phyloP scores from a whole-genome alignment of 2,113 vertebrate species.

The Gobiocypris rarus region DNA sequence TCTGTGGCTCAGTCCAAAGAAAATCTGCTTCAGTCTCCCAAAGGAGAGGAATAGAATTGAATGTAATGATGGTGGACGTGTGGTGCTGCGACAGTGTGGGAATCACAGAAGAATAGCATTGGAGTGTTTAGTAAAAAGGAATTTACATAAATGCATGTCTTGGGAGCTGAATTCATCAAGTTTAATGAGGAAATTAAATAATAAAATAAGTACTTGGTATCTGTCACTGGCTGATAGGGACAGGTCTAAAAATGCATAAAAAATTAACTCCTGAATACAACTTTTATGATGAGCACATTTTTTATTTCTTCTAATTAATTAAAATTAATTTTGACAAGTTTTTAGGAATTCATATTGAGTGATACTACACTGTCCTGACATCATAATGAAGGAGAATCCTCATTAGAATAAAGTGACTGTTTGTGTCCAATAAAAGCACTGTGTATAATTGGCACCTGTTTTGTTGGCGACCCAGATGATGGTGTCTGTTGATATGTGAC shows the following conservation, averaged over 20 bases:
- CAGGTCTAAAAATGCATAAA: background rate
- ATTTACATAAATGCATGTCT: background rate
- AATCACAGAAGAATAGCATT: background rate
- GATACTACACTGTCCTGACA: background rate
- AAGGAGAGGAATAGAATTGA: constrained; percentile 25
- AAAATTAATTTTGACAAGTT: background rate
- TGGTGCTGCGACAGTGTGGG: background rate
- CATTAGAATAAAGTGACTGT: background rate
- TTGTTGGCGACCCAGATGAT: constrained; percentile 98
- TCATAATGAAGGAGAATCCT: background rate
- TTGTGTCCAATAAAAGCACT: background rate
- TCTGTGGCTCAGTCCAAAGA: background rate
- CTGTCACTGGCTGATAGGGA: background rate
- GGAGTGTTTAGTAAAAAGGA: background rate
- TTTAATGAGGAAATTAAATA: background rate
- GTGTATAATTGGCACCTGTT: constrained; percentile 80
- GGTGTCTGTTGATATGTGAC: constrained; percentile 82
- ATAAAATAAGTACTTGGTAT: background rate
- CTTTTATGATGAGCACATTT: too few relatives aligned
- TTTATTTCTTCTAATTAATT: background rate
- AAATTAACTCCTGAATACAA: too few relatives aligned
- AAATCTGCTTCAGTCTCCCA: background rate
- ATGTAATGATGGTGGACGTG: constrained; percentile 35
- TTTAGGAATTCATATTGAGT: background rate
- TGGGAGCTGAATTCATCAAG: background rate